Percentiles rank a stretch among this genome's conserved stretches.
These are phyloP conservation scores for Emydocephalus ijimae DNA, from an alignment of 2,113 vertebrate genomes.

Conservation along the genomic window DNA sequence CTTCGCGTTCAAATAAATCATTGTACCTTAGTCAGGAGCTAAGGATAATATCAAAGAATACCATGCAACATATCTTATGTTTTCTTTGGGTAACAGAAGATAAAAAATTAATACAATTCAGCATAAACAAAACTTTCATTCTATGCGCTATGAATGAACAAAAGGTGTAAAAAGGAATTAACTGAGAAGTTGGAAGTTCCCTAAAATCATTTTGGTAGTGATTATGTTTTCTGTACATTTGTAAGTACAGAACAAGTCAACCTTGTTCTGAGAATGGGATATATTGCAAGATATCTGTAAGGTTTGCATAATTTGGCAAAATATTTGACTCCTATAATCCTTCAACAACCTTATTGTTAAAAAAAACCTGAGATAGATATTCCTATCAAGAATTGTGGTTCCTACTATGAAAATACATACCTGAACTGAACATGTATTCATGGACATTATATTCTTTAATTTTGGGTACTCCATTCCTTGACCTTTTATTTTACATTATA, in stretches of 20 bases:
- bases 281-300: not conserved
- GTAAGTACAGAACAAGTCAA: not conserved
- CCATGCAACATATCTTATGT: not conserved
- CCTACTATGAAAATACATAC: not conserved
- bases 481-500: not conserved
- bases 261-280: not conserved
- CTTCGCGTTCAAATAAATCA: slow-evolving; percentile 28
- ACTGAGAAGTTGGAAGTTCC: not conserved
- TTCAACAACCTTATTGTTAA: not conserved
- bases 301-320: not conserved
- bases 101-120: not conserved
- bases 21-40: slow-evolving; percentile 11
- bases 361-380: not conserved
- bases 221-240: not conserved
- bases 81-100: slow-evolving; percentile 19
- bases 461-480: not conserved
- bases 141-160: slow-evolving; percentile 7
- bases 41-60: slow-evolving; percentile 8
- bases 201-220: not conserved
- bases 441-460: not conserved
- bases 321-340: not conserved
- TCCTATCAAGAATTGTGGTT: not conserved
- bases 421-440: not conserved
- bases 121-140: not conserved
- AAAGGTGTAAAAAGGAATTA: slow-evolving; percentile 4